Base-by-base conservation (phyloP, 2,797 vertebrate genomes). In the Falco rusticolus region DNA sequence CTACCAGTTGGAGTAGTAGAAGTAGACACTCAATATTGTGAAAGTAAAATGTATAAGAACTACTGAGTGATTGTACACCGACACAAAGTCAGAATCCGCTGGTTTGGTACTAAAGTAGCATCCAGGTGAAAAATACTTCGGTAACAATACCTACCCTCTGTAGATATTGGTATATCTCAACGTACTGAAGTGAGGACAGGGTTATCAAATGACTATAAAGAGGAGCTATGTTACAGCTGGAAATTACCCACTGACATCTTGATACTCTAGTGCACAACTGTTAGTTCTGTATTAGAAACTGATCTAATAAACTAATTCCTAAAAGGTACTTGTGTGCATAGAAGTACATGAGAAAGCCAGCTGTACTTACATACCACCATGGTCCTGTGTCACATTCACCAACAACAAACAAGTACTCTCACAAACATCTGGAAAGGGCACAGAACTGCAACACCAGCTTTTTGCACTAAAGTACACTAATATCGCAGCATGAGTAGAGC, bases 41-140 rank as follows among this genome's bases (percentile, higher is more conserved):
- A 91, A 87, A 76, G 47, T 17, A 72, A 65, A 54, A 87, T 74
- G 34, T 31, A 5, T 48, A 90, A 80, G 34, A 89, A 89, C 31
- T 80, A 28, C 70, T 51, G 57, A 41, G 29, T 28, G 33, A 93
- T 1, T 29, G 47, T 28, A 39, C 66, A 76, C 15, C 9, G 77
- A 59, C 50, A 78, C 37, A 39, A 72, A 89, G 59, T 33, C 43
- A 84, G 19, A 94, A 66, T 70, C 33, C 57, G 60, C 16, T 39
- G 29, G 5, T 64, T 87, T 41, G 70, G 47, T 21, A 79, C 34
- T 65, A 50, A 85, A 93, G 77, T 12, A 84, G 60, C 37, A 86
- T 24, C 24, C 65, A 87, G 47, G 53, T 82, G n/a, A 66, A 70
- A 93, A 88, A 80, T 41, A 57, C 31, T 90, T 56, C 4, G 7